Evolutionary conservation across 1,140 invertebrate genomes (phyloP), one percentile per base, ranked within the genome.

Genomic region (Eriosoma lanigerum): DNA sequence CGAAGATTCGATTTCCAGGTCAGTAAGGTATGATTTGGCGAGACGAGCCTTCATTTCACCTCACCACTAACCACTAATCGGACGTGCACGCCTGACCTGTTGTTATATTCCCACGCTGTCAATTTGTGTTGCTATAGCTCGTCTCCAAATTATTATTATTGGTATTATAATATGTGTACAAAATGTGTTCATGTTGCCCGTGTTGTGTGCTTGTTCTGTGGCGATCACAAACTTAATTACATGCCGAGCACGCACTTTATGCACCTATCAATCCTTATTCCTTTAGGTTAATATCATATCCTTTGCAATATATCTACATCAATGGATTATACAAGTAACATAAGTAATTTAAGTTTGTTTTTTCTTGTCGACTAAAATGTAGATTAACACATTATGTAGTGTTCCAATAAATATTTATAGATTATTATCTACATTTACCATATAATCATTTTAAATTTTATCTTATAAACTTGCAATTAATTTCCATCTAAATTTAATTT

Each of bases 1-100:
- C 89, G 94, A 84, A 90, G 94, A 87, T 95, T 96, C 86, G 94
- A 96, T 88, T 93, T 96, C 86, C 92, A 93, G 85, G 91, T 93
- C 85, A 91, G 91, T 87, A 92, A 92, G 88, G 91, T 92, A 90
- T 87, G 87, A 86, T 87, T 83, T 81, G 82, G 82, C 82, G 82
- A 76, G 75, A 78, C 75, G 75, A 78, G 75, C 75, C 75, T 78
- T 78, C 75, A 78, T 78, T 78, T 81, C 81, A 81, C 81, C 73
- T 81, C 81, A 81, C 73, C 81, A 81, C 81, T 81, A 81, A 81
- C 81, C 81, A 81, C 72, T 81, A 81, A 81, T 81, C 54, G 75
- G 75, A 78, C 52, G 75, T 78, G 75, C 75, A 78, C 75, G 75
- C 75, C 75, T 78, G 75, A 78, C 75, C 75, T 78, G 52, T 78